phyloP scores from a whole-genome alignment of 2,888 invertebrate species.

The Petrolisthes manimaculis region DNA sequence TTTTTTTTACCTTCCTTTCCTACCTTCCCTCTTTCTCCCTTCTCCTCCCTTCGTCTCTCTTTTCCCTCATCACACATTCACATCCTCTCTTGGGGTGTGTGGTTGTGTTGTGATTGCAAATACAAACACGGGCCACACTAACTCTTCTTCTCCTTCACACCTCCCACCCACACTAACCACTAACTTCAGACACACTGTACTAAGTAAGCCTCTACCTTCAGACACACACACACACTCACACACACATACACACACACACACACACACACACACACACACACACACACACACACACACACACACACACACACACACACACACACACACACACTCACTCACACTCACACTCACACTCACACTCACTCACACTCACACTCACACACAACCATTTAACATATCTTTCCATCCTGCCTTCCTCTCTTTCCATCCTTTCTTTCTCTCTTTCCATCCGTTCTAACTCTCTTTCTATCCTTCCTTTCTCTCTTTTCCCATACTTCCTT shows the following conservation, averaged over 20 bases:
- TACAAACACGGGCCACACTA: too few relatives aligned
- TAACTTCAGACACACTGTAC: not conserved
- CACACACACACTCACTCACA: not conserved
- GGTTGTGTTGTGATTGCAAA: too few relatives aligned
- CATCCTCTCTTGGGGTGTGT: too few relatives aligned
- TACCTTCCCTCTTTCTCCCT: not conserved
- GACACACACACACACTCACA: conserved; percentile 1
- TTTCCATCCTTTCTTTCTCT: not conserved
- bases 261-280: conserved; percentile 7
- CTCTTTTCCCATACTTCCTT: not conserved
- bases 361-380: not conserved
- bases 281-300: not conserved
- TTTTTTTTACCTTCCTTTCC: not conserved
- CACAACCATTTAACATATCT: not conserved
- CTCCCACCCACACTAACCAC: not conserved
- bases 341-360: not conserved
- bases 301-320: not conserved
- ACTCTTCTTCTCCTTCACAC: not conserved
- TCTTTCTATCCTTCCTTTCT: not conserved
- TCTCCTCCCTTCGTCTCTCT: not conserved
- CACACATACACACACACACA: conserved; percentile 4
- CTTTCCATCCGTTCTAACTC: not conserved
- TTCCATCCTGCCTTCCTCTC: not conserved
- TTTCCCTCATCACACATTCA: not conserved
- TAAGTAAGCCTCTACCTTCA: not conserved